A percentile compares a stretch with the other conserved stretches of the same genome.
Conservation (phyloP, 2,888 invertebrate species). For the Artemia sp. region DNA sequence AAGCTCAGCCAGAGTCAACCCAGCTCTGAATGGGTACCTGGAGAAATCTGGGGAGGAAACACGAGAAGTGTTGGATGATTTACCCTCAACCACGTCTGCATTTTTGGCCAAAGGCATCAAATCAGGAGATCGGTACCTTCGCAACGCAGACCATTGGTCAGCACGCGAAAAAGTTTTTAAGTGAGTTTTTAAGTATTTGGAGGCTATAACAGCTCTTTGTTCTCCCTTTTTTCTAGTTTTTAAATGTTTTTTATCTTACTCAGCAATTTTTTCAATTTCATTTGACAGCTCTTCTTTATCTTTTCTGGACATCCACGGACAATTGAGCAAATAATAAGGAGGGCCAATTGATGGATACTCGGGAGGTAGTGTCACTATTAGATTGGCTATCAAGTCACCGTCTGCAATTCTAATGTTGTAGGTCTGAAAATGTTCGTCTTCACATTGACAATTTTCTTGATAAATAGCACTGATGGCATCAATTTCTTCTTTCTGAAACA, state of each 20-base stretch:
- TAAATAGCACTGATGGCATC: constrained; percentile 56
- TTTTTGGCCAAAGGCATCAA: too few species aligned
- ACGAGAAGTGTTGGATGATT: too few species aligned
- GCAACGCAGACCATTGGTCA: too few species aligned
- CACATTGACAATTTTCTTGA: constrained; percentile 46
- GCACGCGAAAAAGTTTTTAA: neutral
- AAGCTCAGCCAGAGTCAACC: too few species aligned
- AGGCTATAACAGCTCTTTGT: too few species aligned
- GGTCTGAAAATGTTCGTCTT: constrained; percentile 39
- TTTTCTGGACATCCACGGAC: constrained; percentile 47
- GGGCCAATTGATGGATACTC: constrained; percentile 47
- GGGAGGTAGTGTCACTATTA: constrained; percentile 46
- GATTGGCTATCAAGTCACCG: constrained; percentile 37
- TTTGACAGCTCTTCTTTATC: constrained; percentile 41
- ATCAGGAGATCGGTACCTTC: too few species aligned
- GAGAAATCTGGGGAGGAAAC: too few species aligned
- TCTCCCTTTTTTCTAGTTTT: too few species aligned
- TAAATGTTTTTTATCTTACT: constrained; percentile 38
- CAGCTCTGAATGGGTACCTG: too few species aligned
- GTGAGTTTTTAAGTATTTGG: too few species aligned
- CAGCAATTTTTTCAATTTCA: constrained; percentile 45
- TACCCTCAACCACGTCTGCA: too few species aligned
- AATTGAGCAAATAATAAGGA: constrained; percentile 50
- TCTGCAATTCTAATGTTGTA: constrained; percentile 44
- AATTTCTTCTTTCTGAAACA: constrained; percentile 45